Conservation (phyloP, 2,113 vertebrate species). For the Xiphophorus hellerii region DNA sequence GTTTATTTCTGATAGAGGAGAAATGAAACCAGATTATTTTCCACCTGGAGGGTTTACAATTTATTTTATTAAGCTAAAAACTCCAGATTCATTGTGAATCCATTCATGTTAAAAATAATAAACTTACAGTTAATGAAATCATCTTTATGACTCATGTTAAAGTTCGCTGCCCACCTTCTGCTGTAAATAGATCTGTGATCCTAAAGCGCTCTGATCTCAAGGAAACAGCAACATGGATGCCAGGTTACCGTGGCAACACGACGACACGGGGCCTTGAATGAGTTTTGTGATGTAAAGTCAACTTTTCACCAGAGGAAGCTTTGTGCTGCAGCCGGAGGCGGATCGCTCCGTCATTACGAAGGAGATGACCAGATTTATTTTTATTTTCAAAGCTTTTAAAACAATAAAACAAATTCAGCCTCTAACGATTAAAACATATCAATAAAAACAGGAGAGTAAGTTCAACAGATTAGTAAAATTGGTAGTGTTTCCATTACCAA, state of each 20-base stretch:
- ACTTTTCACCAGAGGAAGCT: background rate
- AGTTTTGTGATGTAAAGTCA: background rate
- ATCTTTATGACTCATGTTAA: background rate
- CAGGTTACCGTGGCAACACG: slow-evolving; percentile 63
- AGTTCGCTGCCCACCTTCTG: slow-evolving; percentile 9
- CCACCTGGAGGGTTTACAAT: background rate
- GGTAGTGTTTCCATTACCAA: too few species aligned
- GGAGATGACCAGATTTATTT: too few species aligned
- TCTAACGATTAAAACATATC: too few species aligned
- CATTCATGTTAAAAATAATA: background rate
- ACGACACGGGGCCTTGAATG: slow-evolving; percentile 22
- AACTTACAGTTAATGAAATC: too few species aligned
- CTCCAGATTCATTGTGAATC: background rate
- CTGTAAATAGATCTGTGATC: slow-evolving; percentile 62
- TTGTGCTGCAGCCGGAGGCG: background rate
- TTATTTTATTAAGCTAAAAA: background rate
- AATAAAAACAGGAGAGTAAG: too few species aligned
- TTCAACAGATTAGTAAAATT: too few species aligned
- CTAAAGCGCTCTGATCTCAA: slow-evolving; percentile 46
- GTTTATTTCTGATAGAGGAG: too few species aligned
- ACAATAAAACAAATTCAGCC: too few species aligned
- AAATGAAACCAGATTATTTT: background rate
- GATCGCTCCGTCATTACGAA: too few species aligned
- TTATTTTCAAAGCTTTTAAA: too few species aligned
- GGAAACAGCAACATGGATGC: slow-evolving; percentile 45